Evolutionary conservation across 2,113 vertebrate genomes (phyloP).

Genomic region (Raja brachyura): DNA sequence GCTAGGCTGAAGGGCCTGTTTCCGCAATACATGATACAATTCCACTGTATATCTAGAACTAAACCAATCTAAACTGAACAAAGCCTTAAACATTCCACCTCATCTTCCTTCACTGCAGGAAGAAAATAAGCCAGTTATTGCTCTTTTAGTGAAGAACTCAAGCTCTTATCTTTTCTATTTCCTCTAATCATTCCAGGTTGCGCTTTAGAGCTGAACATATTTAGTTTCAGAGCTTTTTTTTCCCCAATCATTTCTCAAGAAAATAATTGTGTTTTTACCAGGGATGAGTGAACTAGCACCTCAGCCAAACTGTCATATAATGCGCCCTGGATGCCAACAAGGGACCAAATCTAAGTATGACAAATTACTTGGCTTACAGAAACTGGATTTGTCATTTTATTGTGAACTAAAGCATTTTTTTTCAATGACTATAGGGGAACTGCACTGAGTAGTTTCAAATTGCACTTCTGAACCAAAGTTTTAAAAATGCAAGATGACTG

Average conservation of each 20-base stretch:
- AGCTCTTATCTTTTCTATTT: slow-evolving; percentile 16
- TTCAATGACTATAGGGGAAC: background rate
- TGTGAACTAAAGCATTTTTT: background rate
- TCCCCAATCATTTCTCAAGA: background rate
- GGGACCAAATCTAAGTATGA: background rate
- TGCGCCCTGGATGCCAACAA: background rate
- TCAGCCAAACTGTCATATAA: background rate
- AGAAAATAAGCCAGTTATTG: background rate
- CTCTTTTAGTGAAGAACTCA: background rate
- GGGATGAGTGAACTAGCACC: background rate
- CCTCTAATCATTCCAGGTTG: background rate
- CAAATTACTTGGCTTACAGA: slow-evolving; percentile 8
- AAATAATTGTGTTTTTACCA: slow-evolving; percentile 30
- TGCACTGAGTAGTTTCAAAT: no score
- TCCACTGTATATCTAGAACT: no score
- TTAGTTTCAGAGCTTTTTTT: background rate
- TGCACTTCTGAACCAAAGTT: slow-evolving; percentile 12
- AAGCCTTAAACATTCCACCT: background rate
- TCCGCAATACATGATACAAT: no score
- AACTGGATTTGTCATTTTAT: slow-evolving; percentile 7
- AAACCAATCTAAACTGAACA: no score
- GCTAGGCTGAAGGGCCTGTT: no score
- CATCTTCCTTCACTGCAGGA: background rate
- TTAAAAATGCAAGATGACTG: background rate
- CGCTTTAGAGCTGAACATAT: background rate